Evolutionary conservation across 1,140 invertebrate genomes (phyloP), one percentile per base, ranked within the genome.

Genomic region (Lordiphosa mommai): DNA sequence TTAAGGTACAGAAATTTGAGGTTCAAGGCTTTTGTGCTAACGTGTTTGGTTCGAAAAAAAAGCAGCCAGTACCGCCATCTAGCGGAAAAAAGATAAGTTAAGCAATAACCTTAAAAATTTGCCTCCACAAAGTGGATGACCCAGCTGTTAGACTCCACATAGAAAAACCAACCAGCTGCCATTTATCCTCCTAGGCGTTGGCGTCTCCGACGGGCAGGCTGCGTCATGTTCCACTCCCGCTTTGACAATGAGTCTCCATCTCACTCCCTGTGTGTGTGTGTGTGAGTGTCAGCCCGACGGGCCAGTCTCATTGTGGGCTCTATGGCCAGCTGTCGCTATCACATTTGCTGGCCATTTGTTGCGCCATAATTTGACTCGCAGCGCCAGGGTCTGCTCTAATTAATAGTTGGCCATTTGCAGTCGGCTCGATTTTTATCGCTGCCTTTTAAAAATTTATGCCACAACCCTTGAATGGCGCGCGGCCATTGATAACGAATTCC

Each of bases 401-500:
- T 82, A 82, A 82, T 82, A 76, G 76, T 71, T 73, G 66, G 30
- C 72, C 76, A 72, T 71, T 80, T 60, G 59, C 69, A 70, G 65
- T 74, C 57, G 69, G 59, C 57, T 74, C 57, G 66, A 80, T 76
- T 82, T 79, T 71, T 76, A 82, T 82, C 66, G 61, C 38, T 16
- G 29, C 48, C 76, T 49, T 70, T 73, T 23, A 38, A 61, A 70
- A 79, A 80, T 80, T 74, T 82, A 82, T 71, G 74, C 53, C 43
- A 44, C 29, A 29, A 12, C 61, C 37, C 41, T 53, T 63, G 46
- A 16, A 14, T n/a, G 20, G 13, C 13, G 30, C 51, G 47, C 47
- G 37, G 52, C 52, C 12, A 63, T 76, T 82, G 76, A 82, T 82
- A 84, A 84, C 61, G 67, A 68, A 82, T 82, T 82, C 76, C 76